These are phyloP conservation scores for Dipus sagitta DNA, from an alignment of 2,797 vertebrate genomes.

Conservation along the genomic window DNA sequence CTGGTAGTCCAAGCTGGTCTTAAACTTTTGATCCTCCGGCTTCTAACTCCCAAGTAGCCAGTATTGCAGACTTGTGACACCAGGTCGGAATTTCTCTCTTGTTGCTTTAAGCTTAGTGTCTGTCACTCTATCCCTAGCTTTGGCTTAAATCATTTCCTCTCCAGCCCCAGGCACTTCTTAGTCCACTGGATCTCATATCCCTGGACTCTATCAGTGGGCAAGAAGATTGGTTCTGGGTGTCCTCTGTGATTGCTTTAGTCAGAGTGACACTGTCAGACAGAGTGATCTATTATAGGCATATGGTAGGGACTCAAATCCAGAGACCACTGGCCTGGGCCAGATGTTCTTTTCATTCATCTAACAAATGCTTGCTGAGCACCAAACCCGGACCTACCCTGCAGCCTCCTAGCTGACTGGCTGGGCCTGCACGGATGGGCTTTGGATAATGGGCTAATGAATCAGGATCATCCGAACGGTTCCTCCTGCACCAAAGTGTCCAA, in stretches of 20 bases:
- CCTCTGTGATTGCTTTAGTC: constrained; percentile 36
- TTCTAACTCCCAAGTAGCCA: background rate
- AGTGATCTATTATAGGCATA: constrained; percentile 49
- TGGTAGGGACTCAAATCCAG: constrained; percentile 23
- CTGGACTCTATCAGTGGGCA: background rate
- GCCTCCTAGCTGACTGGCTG: constrained; percentile 82
- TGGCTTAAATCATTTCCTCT: background rate
- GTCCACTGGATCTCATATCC: background rate
- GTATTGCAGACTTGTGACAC: background rate
- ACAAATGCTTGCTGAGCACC: background rate
- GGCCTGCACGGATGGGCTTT: constrained; percentile 86
- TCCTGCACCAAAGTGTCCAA: constrained; percentile 86
- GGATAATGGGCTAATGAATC: constrained; percentile 88
- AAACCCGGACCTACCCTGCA: background rate
- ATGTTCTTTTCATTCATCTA: constrained; percentile 71
- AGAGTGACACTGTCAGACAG: constrained; percentile 49
- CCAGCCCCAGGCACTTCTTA: background rate
- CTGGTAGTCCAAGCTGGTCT: background rate
- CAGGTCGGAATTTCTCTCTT: background rate
- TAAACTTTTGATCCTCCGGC: background rate
- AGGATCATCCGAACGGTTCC: constrained; percentile 86
- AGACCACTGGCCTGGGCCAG: background rate
- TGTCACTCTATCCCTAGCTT: background rate
- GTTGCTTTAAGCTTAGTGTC: background rate
- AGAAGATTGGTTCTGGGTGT: constrained; percentile 38